These are phyloP conservation scores for Ivindomyrus marchei DNA, from an alignment of 2,113 vertebrate species.

Conservation along the genomic window DNA sequence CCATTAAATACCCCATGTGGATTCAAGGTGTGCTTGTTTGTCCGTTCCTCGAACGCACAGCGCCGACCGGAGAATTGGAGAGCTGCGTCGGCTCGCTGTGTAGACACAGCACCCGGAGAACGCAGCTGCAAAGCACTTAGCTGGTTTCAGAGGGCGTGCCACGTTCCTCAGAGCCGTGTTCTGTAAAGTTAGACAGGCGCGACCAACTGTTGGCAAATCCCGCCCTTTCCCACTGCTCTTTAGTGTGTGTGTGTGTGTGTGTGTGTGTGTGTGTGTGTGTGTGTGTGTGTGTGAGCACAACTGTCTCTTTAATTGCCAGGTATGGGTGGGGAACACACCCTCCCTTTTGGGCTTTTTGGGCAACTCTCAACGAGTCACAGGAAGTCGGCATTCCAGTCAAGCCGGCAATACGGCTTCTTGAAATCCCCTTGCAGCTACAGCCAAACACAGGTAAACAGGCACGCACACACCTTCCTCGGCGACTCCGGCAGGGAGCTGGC, in stretches of 20 bases:
- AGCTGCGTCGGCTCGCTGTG: not conserved
- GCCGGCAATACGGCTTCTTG: conserved; percentile 11
- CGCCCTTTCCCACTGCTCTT: not conserved
- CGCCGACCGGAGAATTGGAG: not conserved
- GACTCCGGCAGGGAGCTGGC: not conserved
- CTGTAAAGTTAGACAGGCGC: not conserved
- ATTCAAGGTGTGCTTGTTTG: not conserved
- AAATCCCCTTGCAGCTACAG: not conserved
- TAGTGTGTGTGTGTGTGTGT: not conserved
- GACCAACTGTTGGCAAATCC: conserved; percentile 1
- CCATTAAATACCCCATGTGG: not conserved
- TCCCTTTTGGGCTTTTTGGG: conserved; percentile 37
- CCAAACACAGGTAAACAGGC: not conserved
- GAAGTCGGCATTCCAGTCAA: conserved; percentile 44
- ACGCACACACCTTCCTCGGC: not conserved
- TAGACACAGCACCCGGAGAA: not conserved
- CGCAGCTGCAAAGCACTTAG: not conserved
- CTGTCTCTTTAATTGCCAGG: conserved; percentile 18
- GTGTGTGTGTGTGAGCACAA: no score
- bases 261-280: not conserved
- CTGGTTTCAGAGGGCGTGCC: not conserved
- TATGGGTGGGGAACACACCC: conserved; percentile 36
- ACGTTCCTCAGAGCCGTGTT: not conserved
- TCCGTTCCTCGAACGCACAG: not conserved
- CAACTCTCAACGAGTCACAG: conserved; percentile 51